These are phyloP conservation scores for Platysternon megacephalum DNA, from an alignment of 2,113 vertebrate species.

Conservation along the genomic window DNA sequence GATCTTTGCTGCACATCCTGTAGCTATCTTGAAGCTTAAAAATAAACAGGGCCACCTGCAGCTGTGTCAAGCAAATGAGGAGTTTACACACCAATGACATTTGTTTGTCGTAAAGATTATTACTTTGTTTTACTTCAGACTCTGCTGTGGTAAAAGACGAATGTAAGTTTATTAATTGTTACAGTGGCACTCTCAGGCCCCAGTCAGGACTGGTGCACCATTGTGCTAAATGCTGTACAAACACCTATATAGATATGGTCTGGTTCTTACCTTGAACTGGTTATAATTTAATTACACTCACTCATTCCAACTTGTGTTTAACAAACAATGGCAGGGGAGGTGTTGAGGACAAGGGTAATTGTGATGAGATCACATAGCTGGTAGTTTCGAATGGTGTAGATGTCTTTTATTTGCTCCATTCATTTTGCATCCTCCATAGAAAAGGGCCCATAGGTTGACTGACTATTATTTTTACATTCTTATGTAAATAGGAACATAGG, in stretches of 20 bases:
- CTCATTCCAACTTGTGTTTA: neutral
- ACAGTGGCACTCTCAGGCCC: slow-evolving; percentile 46
- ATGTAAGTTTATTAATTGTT: slow-evolving; percentile 59
- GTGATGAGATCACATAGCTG: neutral
- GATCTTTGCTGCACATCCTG: neutral
- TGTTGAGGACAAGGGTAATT: slow-evolving; percentile 1
- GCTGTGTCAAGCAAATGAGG: slow-evolving; percentile 11
- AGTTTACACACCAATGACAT: neutral
- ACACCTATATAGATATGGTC: slow-evolving; percentile 66
- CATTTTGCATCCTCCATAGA: slow-evolving; percentile 28
- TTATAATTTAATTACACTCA: slow-evolving; percentile 61
- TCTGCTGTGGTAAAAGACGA: neutral
- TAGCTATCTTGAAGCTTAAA: neutral
- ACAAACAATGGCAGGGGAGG: slow-evolving; percentile 33
- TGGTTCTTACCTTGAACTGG: slow-evolving; percentile 65
- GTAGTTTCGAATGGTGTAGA: neutral
- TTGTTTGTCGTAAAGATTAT: neutral
- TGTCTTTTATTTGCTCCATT: neutral
- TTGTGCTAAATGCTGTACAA: slow-evolving; percentile 63
- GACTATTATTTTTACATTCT: neutral
- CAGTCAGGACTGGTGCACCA: slow-evolving; percentile 61
- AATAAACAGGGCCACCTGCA: neutral
- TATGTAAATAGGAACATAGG: slow-evolving; percentile 7
- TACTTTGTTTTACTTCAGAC: neutral
- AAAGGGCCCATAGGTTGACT: neutral